Conservation (phyloP, 2,113 vertebrate genomes). For the Labrus mixtus region DNA sequence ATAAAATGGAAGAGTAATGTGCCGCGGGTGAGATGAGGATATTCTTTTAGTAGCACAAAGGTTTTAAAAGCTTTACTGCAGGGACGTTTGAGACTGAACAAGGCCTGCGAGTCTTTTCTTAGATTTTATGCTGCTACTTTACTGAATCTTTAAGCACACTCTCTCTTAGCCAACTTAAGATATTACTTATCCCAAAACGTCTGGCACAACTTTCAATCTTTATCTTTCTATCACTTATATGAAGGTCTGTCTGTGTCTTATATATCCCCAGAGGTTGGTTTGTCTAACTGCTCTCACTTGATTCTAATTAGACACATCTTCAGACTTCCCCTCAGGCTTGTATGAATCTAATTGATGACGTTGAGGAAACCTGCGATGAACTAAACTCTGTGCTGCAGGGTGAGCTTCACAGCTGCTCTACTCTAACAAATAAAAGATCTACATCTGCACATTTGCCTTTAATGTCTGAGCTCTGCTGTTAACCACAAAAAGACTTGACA, state of each 20-base stretch:
- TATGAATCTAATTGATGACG: constrained; percentile 54
- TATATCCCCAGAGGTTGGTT: background rate
- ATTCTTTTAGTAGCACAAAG: background rate
- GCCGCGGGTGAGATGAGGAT: background rate
- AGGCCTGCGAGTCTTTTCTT: background rate
- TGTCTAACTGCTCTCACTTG: constrained; percentile 38
- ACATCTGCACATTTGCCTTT: background rate
- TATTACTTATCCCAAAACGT: background rate
- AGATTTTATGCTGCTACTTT: background rate
- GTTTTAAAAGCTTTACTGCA: background rate
- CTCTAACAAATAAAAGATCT: constrained; percentile 12
- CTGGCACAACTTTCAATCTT: background rate
- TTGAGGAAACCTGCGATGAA: constrained; percentile 12
- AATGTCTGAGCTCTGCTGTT: background rate
- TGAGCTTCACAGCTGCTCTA: constrained; percentile 9
- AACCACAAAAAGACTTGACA: background rate
- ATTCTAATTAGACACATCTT: constrained; percentile 50
- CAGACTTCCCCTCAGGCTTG: constrained; percentile 39
- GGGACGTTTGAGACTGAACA: background rate
- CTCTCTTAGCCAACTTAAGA: background rate
- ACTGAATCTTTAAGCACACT: background rate
- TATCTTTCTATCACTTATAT: background rate
- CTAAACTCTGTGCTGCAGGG: constrained; percentile 22
- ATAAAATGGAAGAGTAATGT: background rate
- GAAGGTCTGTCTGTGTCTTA: background rate